A percentile compares a stretch with the other conserved stretches of the same genome.
phyloP scores from a whole-genome alignment of 1,140 invertebrate genomes.

The Drosophila sucinea region DNA sequence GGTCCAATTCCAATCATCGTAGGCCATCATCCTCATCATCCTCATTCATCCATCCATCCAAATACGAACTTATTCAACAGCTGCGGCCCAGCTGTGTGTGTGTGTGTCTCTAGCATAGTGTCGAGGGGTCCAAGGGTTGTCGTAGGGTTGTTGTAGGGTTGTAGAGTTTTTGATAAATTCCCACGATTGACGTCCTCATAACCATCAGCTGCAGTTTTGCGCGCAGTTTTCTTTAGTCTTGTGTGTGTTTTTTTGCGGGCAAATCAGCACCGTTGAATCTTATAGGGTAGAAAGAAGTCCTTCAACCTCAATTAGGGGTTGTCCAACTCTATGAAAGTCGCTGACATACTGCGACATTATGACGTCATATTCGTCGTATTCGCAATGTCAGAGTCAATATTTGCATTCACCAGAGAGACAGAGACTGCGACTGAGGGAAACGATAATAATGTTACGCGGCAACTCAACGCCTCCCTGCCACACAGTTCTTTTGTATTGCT shows the following conservation, averaged over 20 bases:
- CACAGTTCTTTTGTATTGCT: constrained; percentile 32
- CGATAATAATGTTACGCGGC: constrained; percentile 51
- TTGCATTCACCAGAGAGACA: constrained; percentile 47
- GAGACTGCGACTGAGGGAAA: background rate
- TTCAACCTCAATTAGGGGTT: constrained; percentile 72
- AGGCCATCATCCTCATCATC: constrained; percentile 64
- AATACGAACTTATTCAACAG: constrained; percentile 2
- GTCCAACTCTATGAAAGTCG: constrained; percentile 34
- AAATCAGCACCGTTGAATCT: constrained; percentile 43
- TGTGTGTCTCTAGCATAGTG: background rate
- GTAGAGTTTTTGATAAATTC: constrained; percentile 30
- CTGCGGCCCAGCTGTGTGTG: constrained; percentile 42
- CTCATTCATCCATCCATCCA: constrained; percentile 27
- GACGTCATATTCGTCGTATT: constrained; percentile 50
- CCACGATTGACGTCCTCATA: constrained; percentile 51
- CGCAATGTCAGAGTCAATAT: constrained; percentile 46
- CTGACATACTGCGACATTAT: constrained; percentile 72
- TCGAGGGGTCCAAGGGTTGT: constrained; percentile 60
- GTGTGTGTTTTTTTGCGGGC: constrained; percentile 18
- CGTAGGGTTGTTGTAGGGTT: constrained; percentile 55
- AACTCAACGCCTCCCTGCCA: constrained; percentile 62
- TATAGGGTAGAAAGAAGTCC: constrained; percentile 44
- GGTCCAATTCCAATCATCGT: constrained; percentile 61
- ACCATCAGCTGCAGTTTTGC: constrained; percentile 76
- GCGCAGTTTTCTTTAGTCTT: constrained; percentile 59